Evolutionary conservation across 1,140 invertebrate genomes (phyloP), one percentile per base, ranked within the genome.

Genomic region (Drosophila willistoni): DNA sequence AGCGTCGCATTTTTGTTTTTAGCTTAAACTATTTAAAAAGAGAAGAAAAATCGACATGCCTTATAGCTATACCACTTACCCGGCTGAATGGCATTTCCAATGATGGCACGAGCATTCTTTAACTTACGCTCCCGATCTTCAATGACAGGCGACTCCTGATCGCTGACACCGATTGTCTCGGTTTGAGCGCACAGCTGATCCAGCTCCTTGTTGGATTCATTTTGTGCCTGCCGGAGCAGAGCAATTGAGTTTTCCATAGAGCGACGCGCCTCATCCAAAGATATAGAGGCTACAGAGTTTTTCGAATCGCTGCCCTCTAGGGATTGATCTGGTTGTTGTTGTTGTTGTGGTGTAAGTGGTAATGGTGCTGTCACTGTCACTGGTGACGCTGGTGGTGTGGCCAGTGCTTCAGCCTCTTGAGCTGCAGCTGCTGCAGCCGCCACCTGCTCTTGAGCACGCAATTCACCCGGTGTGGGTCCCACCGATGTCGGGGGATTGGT

Each of bases 31-130:
- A 68, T 47, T 54, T 7, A 22, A n/a, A 17, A 29, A 14, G 47
- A 13, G 7, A 19, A 42, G 36, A 1, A 25, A 41, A 12, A 7
- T 10, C 72, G 82, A 81, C 22, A 29, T 29, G 29, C 29, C 29
- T 29, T 29, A 29, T 34, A 12, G 33, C 36, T 63, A 39, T 44
- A 39, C 34, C 22, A 83, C 91, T 91, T 55, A 91, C 90, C 90
- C 81, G 91, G 91, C 67, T 93, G 91, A 67, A 94, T 93, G 64
- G 94, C 94, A 91, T 93, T 94, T 77, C 93, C 94, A 68, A 94
- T 94, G 59, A 94, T 94, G 86, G 92, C 93, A 62, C 93, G 93
- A 12, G 94, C 94, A 77, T 93, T 94, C 77, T 93, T 93, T 39
- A 94, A 91, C 87, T 93, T 93, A 76, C 92, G 91, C 77, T 93